A percentile compares a stretch with the other conserved stretches of the same genome.
Conservation (phyloP, 2,888 invertebrate species). For the Drosophila meridionalis region DNA sequence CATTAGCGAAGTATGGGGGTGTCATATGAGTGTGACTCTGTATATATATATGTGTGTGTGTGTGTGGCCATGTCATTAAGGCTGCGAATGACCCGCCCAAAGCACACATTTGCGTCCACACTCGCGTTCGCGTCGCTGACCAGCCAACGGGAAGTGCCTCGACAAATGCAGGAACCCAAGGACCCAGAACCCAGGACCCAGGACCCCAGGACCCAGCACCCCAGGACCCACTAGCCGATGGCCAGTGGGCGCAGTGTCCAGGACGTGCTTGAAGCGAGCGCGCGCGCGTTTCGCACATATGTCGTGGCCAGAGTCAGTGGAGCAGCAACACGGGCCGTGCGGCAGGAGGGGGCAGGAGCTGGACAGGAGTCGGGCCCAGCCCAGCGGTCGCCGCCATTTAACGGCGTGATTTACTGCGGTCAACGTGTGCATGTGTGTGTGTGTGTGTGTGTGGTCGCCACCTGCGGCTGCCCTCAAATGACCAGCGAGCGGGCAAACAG, state of each 20-base stretch:
- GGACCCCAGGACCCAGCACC: slow-evolving; percentile 6
- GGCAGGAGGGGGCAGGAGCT: not conserved
- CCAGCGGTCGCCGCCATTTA: slow-evolving; percentile 70
- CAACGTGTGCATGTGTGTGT: slow-evolving; percentile 46
- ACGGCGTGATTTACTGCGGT: slow-evolving; percentile 84
- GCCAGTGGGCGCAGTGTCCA: slow-evolving; percentile 12
- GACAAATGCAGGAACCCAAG: slow-evolving; percentile 70
- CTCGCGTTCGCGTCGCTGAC: slow-evolving; percentile 63
- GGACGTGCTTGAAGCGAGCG: slow-evolving; percentile 63
- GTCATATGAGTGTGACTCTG: slow-evolving; percentile 19
- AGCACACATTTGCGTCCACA: slow-evolving; percentile 76
- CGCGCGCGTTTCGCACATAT: slow-evolving; percentile 43
- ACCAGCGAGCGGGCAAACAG: slow-evolving; percentile 58
- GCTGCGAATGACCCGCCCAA: slow-evolving; percentile 79
- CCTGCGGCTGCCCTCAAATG: slow-evolving; percentile 82
- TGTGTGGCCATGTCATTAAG: slow-evolving; percentile 71
- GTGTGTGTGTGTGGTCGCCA: slow-evolving; percentile 57
- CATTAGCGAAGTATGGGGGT: not conserved
- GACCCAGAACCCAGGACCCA: slow-evolving; percentile 14
- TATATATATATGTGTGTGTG: slow-evolving; percentile 27
- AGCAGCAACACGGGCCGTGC: slow-evolving; percentile 16
- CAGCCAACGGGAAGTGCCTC: slow-evolving; percentile 78
- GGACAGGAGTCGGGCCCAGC: slow-evolving; percentile 25
- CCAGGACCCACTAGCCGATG: not conserved
- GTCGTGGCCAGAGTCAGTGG: slow-evolving; percentile 35